Base-by-base conservation (phyloP, 2,113 vertebrate species). In the Centropus bengalensis region DNA sequence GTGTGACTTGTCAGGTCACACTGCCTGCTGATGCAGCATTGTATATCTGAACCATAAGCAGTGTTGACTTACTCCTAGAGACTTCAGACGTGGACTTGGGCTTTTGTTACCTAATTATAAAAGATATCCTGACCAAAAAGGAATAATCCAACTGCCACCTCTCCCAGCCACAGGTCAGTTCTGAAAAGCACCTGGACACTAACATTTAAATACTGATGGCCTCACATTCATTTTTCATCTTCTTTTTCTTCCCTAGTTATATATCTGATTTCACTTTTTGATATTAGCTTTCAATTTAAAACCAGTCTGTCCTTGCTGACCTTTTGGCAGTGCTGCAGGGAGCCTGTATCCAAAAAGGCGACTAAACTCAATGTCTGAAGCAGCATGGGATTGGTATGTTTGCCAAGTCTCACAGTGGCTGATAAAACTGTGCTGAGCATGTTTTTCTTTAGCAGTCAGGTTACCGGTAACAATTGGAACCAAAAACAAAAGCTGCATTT, bases 401-500 rank as follows among this genome's bases (percentile, higher is more conserved):
- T 92, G 60, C 83, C 73, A 91, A 26, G 47, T 92, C 69, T 76
- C 26, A 5, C 11, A 30, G 18, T 59, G 68, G 45, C 71, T 88
- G 88, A 67, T 86, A 81, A 75, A 75, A 56, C 82, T 77, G 10
- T 67, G 9, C 59, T 77, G 58, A 86, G 38, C 54, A 24, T 74
- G 59, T 63, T 88, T 94, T 70, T 55, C 28, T 84, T 26, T 44
- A 44, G 44, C 1, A 4, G 22, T 80, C 71, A 71, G 26, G 33
- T 84, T 86, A 76, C 47, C 87, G 71, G 33, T 71, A 91, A 83
- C 59, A 83, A 32, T 91, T 3, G 5, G 60, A 38, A 68, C 27
- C 38, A 75, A 75, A 91, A 24, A 1, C 64, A 84, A 86, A 92
- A 88, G 23, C 56, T 92, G 60, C n/a, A 23, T 91, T 94, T 95